These are phyloP conservation scores for Gobionotothen gibberifrons DNA, from an alignment of 2,797 vertebrate genomes.

Conservation along the genomic window DNA sequence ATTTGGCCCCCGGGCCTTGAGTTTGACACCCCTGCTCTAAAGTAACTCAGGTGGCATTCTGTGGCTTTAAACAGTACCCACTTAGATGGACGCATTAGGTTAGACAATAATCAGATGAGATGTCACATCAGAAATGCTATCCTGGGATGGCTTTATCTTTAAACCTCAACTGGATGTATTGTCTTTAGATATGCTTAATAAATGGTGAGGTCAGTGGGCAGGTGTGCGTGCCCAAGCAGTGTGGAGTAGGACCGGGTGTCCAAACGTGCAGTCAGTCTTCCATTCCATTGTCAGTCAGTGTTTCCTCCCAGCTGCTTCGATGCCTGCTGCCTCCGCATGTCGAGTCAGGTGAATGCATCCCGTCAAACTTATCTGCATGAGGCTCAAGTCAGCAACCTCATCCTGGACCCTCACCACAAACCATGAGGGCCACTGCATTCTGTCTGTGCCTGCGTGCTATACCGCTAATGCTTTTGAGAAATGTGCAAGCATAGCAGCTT, in stretches of 20 bases:
- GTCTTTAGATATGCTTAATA: constrained; percentile 31
- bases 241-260: constrained; percentile 62
- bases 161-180: constrained; percentile 26
- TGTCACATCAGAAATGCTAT: constrained; percentile 8
- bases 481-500: constrained; percentile 7
- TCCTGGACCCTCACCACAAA: constrained; percentile 53
- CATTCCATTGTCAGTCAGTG: constrained; percentile 54
- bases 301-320: constrained; percentile 65
- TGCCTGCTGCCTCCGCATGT: constrained; percentile 83
- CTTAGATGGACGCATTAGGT: constrained; percentile 19
- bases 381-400: constrained; percentile 62
- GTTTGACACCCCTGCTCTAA: not conserved
- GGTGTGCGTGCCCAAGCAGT: constrained; percentile 38
- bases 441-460: constrained; percentile 38
- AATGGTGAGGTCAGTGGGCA: constrained; percentile 24
- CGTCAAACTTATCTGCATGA: constrained; percentile 77
- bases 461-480: constrained; percentile 12
- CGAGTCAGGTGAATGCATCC: constrained; percentile 71
- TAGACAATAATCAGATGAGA: constrained; percentile 5
- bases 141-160: constrained; percentile 18
- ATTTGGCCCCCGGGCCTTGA: too few species aligned
- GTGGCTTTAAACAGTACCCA: constrained; percentile 8
- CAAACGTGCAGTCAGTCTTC: constrained; percentile 48
- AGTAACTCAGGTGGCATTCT: constrained; percentile 10
- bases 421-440: constrained; percentile 43